Evolutionary conservation across 2,113 vertebrate genomes (phyloP).

Genomic region (Datnioides undecimradiatus): DNA sequence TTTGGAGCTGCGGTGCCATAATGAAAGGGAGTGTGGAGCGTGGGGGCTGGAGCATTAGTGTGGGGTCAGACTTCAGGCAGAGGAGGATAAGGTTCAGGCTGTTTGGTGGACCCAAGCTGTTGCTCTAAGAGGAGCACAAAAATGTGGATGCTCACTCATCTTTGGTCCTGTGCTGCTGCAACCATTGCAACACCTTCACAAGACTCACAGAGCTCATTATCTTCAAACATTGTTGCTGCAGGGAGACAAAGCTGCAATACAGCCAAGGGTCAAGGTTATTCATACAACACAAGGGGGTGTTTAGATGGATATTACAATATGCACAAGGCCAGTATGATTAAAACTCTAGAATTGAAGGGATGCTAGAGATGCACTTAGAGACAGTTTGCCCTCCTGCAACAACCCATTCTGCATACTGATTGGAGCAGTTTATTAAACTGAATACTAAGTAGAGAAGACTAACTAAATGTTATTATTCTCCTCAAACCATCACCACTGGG

Average conservation of each 20-base stretch:
- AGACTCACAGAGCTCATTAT: constrained; percentile 50
- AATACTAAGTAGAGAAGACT: constrained; percentile 46
- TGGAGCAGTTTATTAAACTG: constrained; percentile 47
- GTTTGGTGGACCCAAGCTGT: constrained; percentile 10
- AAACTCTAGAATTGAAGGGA: constrained; percentile 16
- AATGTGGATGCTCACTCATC: constrained; percentile 12
- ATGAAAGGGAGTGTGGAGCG: too few relatives aligned
- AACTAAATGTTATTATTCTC: constrained; percentile 42
- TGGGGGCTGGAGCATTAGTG: constrained; percentile 22
- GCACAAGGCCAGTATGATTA: constrained; percentile 26
- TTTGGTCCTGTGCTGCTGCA: constrained; percentile 16
- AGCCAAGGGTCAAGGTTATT: constrained; percentile 34
- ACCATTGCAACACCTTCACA: constrained; percentile 37
- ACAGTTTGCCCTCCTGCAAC: constrained; percentile 24
- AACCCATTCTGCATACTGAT: constrained; percentile 56
- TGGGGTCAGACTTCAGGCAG: constrained; percentile 32
- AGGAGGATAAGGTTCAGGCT: constrained; percentile 1
- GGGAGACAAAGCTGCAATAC: constrained; percentile 18
- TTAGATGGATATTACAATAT: constrained; percentile 36
- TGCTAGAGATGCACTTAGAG: constrained; percentile 15
- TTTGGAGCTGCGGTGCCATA: constrained; percentile 26
- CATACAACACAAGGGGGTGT: constrained; percentile 31
- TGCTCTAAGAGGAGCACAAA: constrained; percentile 34
- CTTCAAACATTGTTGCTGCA: constrained; percentile 34
- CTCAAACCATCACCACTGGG: constrained; percentile 27